Base-by-base conservation (phyloP, 2,113 vertebrate species). In the Pagrus major region DNA sequence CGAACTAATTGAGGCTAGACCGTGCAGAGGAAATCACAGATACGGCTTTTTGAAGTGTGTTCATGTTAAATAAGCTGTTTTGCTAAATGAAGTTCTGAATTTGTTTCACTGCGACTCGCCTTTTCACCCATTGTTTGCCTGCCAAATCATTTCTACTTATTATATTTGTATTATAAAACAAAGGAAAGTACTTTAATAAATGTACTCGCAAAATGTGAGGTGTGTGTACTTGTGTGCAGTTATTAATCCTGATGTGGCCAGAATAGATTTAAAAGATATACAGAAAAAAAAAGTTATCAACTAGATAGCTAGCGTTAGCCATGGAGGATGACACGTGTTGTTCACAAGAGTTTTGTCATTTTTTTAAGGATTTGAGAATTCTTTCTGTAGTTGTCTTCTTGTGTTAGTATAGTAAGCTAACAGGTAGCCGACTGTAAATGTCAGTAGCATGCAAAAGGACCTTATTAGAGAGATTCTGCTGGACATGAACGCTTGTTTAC, bases 131-230 rank as follows among this genome's bases (percentile, higher is more conserved):
- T 60, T n/a, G 9, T 87, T 83, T 85, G 39, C 76, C 85, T 81
- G 92, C 93, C 92, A 93, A 93, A 92, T 91, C 33, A 78, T 92
- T 91, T 90, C 79, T 74, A 85, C 72, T 49, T 39, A 42, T 52
- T 76, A 12, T 83, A 71, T 91, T 88, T 93, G 77, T 91, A 85
- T 68, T 83, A 42, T 85, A 76, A 89, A 89, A 89, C 88, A 83
- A 91, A 91, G 54, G 51, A 71, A 89, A 78, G 73, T 79, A 69
- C 59, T 81, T 84, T 33, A 51, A 86, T n/a, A n/a, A n/a, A n/a
- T n/a, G n/a, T n/a, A n/a, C n/a, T n/a, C n/a, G n/a, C n/a, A 82
- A 70, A 23, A 41, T 42, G 5, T 11, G 23, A 37, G 12, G 21
- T 59, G 9, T 58, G 7, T 69, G 59, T 65, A 14, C 2, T 54